phyloP scores from a whole-genome alignment of 2,113 vertebrate species.

The Fulica atra region DNA sequence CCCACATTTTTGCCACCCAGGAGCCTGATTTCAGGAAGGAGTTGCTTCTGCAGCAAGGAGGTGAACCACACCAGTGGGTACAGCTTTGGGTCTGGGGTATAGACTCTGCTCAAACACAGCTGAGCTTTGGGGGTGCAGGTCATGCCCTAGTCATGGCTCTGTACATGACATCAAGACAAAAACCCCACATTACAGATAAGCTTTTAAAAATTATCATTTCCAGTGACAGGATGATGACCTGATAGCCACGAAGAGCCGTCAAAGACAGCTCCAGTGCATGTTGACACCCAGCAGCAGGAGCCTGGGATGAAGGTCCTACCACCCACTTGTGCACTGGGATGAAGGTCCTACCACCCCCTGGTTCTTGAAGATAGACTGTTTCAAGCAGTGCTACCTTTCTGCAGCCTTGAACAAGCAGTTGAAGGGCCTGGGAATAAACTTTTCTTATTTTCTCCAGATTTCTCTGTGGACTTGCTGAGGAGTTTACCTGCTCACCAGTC shows the following conservation, averaged over 20 bases:
- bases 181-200: background rate
- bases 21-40: background rate
- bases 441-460: background rate
- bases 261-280: background rate
- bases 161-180: background rate
- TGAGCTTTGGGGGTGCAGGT: background rate
- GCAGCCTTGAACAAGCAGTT: background rate
- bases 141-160: background rate
- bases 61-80: accelerated
- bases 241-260: background rate
- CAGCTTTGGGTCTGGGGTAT: background rate
- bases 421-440: background rate
- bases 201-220: background rate
- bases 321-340: background rate
- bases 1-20: background rate
- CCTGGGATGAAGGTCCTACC: background rate
- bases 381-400: background rate
- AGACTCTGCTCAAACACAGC: background rate
- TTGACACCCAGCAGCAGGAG: background rate
- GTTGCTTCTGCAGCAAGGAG: background rate
- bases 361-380: background rate
- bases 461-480: background rate
- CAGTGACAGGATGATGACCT: background rate
- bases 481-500: background rate
- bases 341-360: background rate